Conservation (phyloP, 2,797 vertebrate species). For the Acipenser ruthenus region DNA sequence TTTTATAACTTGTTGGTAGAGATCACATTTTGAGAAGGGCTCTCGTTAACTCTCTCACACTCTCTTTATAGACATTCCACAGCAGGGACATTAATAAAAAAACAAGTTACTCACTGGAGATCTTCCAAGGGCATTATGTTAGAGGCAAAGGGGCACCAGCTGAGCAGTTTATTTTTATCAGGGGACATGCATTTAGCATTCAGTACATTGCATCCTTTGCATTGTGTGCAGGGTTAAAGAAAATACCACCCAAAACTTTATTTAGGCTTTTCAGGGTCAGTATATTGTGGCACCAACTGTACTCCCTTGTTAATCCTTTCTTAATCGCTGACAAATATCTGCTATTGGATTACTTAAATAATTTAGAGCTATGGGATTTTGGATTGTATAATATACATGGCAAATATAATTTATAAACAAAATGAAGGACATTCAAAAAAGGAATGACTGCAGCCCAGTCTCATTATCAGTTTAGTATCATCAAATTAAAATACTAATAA, state of each 20-base stretch:
- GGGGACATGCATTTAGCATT: slow-evolving; percentile 1
- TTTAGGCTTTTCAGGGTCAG: not conserved
- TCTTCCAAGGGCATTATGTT: not conserved
- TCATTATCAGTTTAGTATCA: no score
- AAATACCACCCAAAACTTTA: slow-evolving; percentile 4
- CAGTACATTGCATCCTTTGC: slow-evolving; percentile 11
- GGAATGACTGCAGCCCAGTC: no score
- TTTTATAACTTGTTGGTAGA: not conserved
- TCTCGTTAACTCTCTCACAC: not conserved
- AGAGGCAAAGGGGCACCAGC: not conserved
- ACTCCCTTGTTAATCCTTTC: not conserved
- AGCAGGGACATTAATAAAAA: not conserved
- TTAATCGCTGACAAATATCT: no score
- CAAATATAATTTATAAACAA: no score
- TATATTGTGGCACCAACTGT: not conserved
- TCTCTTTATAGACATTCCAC: not conserved
- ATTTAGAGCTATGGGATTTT: no score
- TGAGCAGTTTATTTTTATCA: slow-evolving; percentile 1
- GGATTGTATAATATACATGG: no score
- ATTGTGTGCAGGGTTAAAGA: not conserved
- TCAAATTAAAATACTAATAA: no score
- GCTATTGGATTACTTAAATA: no score
- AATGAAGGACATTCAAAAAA: no score
- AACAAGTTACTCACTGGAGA: not conserved
- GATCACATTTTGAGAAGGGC: not conserved